A percentile compares a stretch with the other conserved stretches of the same genome.
These are phyloP conservation scores for Campylomormyrus tamandua DNA, from an alignment of 2,113 vertebrate species.

Conservation along the genomic window DNA sequence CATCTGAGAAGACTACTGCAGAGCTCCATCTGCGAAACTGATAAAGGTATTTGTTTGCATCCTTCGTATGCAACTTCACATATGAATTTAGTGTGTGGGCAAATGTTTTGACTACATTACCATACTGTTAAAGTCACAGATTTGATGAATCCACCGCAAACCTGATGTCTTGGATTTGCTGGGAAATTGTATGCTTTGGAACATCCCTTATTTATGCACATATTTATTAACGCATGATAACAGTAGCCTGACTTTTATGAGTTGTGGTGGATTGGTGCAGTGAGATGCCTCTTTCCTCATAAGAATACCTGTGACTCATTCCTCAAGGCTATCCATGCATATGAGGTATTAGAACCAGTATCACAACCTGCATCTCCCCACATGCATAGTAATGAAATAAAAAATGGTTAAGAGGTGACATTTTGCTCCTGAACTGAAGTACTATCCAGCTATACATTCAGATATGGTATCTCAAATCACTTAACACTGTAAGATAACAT, in stretches of 20 bases:
- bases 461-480: neutral
- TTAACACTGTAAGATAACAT: neutral
- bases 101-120: neutral
- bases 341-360: neutral
- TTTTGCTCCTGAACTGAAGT: neutral
- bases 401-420: neutral
- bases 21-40: neutral
- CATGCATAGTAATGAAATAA: neutral
- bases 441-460: neutral
- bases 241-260: neutral
- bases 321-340: neutral
- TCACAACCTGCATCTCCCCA: neutral
- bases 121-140: slow-evolving; percentile 3
- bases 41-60: neutral
- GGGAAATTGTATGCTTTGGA: neutral
- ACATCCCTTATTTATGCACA: slow-evolving; percentile 1
- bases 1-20: neutral
- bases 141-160: slow-evolving; percentile 2
- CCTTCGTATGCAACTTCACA: neutral
- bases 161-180: neutral
- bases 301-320: slow-evolving; percentile 7
- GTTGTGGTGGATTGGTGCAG: neutral
- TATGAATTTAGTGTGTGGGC: neutral
- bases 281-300: neutral
- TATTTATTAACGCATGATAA: slow-evolving; percentile 9